These are phyloP conservation scores for Lysiphlebus fabarum DNA, from an alignment of 1,140 invertebrate species.

Conservation along the genomic window DNA sequence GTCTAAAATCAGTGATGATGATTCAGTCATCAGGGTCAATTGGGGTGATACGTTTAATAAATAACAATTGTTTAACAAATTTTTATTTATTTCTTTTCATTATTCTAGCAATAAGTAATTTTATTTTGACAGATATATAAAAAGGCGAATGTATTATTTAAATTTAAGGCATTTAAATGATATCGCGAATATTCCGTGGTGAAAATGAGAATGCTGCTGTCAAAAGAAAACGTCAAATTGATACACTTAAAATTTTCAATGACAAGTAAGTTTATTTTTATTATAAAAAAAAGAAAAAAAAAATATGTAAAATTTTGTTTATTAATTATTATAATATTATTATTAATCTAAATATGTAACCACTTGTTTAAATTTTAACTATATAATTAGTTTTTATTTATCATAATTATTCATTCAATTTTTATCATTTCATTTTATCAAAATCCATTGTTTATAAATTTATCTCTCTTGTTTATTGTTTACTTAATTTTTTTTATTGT, in stretches of 20 bases:
- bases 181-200: slow-evolving; percentile 56
- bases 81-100: no score
- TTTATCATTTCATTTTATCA: no score
- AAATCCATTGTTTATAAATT: no score
- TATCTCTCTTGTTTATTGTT: no score
- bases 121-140: not conserved
- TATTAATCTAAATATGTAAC: slow-evolving; percentile 21
- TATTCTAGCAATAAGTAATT: no score
- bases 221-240: slow-evolving; percentile 65
- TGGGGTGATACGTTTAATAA: no score
- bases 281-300: not conserved
- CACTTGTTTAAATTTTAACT: no score
- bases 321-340: slow-evolving; percentile 34
- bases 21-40: no score
- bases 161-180: slow-evolving; percentile 52
- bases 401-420: no score
- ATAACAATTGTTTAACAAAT: no score
- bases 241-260: slow-evolving; percentile 70
- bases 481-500: not conserved
- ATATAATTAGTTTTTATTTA: no score
- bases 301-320: slow-evolving; percentile 5
- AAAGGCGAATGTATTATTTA: slow-evolving; percentile 51
- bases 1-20: no score
- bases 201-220: slow-evolving; percentile 54
- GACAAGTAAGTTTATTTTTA: slow-evolving; percentile 51